Evolutionary conservation across 2,113 vertebrate species (phyloP), one percentile per base, ranked within the genome.

Genomic region (Vulpes ferrilata): DNA sequence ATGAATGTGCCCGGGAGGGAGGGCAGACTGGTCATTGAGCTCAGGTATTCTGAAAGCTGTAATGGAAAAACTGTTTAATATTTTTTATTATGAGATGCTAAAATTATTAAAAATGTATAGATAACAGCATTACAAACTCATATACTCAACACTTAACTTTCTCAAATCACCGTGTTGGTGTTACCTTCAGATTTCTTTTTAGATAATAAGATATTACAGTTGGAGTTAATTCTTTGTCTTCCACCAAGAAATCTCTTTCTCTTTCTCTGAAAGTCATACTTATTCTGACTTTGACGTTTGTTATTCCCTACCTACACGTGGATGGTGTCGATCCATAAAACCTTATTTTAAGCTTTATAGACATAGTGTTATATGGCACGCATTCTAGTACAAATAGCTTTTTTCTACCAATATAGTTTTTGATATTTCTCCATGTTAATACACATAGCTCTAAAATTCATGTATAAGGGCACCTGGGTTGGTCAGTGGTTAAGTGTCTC

Each of bases 121-220:
- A 35, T 2, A 53, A 53, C 12, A 35, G 7, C 15, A 38, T 11
- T 25, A 76, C n/a, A 57, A 67, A 32, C 51, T 22, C 32, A 15
- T 30, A 87, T 51, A 4, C 81, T 30, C 19, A 13, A 19, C 25
- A 57, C 16, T 57, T 16, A 51, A 48, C 10, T 30, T 69, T 2
- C 59, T 25, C 43, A 71, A 38, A 64, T 53, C 19, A 7, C 7
- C 67, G 27, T 11, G 13, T 2, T 53, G 32, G 16, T 32, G 16
- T 59, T 51, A 43, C 19, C 81, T 73, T 17, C 65, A 17, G 60
- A 64, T n/a, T 59, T 88, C 69, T 64, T 65, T 78, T 43, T 23
- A 67, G 69, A 60, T 53, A 53, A 83, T 62, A 88, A 90, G 73
- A 65, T 65, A 87, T n/a, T 81, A n/a, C n/a, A 51, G n/a, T 48